Base-by-base conservation (phyloP, 2,888 invertebrate species). In the Nomada fucata region DNA sequence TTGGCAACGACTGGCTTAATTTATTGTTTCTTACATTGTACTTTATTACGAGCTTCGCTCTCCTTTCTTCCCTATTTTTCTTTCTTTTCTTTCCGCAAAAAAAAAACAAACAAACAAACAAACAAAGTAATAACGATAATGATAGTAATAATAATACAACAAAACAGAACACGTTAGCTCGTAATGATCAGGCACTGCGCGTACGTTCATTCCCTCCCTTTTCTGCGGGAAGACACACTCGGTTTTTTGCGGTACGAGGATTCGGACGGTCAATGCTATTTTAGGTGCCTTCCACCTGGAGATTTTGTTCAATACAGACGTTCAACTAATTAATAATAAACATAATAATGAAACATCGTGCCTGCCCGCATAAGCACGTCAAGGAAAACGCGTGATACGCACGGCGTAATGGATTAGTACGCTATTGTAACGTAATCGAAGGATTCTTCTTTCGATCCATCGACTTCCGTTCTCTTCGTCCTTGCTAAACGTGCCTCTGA, bases 1-100 rank as follows among this genome's bases (percentile, higher is more conserved):
- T 88, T 89, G 89, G 90, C 90, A 87, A 87, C 88, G 89, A 91
- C 86, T 86, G 90, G 91, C 90, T 92, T 92, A 91, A 92, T 91
- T 92, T 92, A 91, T 90, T 92, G 83, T 86, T 87, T 86, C 80
- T 88, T 64, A 87, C 84, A 86, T 86, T 89, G 74, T 91, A 88
- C 83, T 88, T 86, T 87, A 83, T 87, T 64, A 85, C 79, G 81
- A 76, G 77, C 75, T 69, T 87, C 78, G 81, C 73, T 86, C 78
- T 86, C 47, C 80, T 64, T 84, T 76, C 65, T 55, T 86, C 47
- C 80, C 63, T 83, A 76, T 64, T 72, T 74, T 55, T 47, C 55
- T 67, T 53, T 68, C 20, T 11, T 75, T 52, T 52, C 23, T 20
- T 50, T n/a, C 36, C 36, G 36, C 36, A 36, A 36, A 36, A 29